Conservation (phyloP, 1,140 invertebrate species). For the Philaenus spumarius region DNA sequence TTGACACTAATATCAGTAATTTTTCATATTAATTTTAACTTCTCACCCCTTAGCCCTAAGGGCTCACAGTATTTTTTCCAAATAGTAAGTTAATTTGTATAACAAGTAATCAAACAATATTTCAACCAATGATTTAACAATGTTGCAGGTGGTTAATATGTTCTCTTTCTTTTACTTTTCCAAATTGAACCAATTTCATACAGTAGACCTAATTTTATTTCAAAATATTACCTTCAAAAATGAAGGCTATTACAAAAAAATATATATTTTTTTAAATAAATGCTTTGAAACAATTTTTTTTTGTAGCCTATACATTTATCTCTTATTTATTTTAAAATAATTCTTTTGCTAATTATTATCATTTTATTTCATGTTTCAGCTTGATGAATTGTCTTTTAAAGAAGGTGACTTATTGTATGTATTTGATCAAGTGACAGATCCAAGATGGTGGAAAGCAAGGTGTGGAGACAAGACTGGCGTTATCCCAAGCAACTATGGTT, state of each 20-base stretch:
- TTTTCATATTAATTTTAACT: too few relatives aligned
- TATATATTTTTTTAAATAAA: background rate
- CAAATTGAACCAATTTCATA: background rate
- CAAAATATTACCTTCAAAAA: too few relatives aligned
- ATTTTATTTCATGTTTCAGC: conserved; percentile 28
- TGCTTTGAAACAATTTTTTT: background rate
- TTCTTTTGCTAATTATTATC: background rate
- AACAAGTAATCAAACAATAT: too few relatives aligned
- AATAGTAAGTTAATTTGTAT: too few relatives aligned
- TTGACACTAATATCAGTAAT: too few relatives aligned
- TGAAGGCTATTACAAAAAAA: too few relatives aligned
- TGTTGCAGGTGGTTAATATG: too few relatives aligned
- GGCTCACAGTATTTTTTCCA: too few relatives aligned
- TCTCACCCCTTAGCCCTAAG: too few relatives aligned
- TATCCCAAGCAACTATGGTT: conserved; percentile 63
- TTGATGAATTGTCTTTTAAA: conserved; percentile 49
- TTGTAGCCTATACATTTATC: background rate
- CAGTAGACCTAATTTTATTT: background rate
- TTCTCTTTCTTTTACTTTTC: too few relatives aligned
- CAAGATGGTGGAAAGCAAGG: conserved; percentile 57
- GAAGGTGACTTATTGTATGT: conserved; percentile 64
- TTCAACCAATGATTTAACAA: too few relatives aligned
- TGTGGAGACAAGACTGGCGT: conserved; percentile 52
- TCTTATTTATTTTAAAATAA: conserved; percentile 2
- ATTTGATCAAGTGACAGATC: conserved; percentile 44